Percentiles rank a stretch among this genome's conserved stretches.
These are phyloP conservation scores for Tachina fera DNA, from an alignment of 2,888 invertebrate species.

Conservation along the genomic window DNA sequence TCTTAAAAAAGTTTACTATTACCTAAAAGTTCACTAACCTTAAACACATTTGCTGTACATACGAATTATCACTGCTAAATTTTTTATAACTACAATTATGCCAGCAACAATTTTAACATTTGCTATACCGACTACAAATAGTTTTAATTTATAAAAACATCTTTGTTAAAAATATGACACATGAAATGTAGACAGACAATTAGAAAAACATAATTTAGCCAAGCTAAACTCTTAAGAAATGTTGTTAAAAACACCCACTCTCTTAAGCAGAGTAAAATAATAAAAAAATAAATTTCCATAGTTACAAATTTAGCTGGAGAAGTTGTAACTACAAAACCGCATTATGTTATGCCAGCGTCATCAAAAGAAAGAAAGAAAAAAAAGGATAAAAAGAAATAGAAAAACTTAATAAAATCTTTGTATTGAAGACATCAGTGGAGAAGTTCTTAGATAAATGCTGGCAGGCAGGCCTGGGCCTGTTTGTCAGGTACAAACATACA, in stretches of 20 bases:
- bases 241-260: constrained; percentile 49
- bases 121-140: constrained; percentile 13
- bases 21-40: background rate
- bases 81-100: background rate
- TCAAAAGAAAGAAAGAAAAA: background rate
- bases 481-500: constrained; percentile 45
- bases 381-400: background rate
- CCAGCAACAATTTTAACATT: background rate
- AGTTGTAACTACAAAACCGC: constrained; percentile 55
- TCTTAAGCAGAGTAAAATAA: background rate
- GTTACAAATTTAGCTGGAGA: constrained; percentile 33
- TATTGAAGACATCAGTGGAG: constrained; percentile 50
- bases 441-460: constrained; percentile 49
- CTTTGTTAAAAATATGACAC: constrained; percentile 47
- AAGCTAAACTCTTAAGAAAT: constrained; percentile 14
- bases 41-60: background rate
- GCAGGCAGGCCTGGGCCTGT: constrained; percentile 37
- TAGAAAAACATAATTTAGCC: constrained; percentile 63
- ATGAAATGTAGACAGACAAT: constrained; percentile 62
- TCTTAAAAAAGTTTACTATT: background rate
- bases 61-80: background rate
- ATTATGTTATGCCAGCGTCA: constrained; percentile 50
- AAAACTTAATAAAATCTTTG: constrained; percentile 33
- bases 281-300: constrained; percentile 20
- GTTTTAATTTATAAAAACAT: constrained; percentile 50